Evolutionary conservation across 2,113 vertebrate species (phyloP).

Genomic region (Melanerpes aurifrons): DNA sequence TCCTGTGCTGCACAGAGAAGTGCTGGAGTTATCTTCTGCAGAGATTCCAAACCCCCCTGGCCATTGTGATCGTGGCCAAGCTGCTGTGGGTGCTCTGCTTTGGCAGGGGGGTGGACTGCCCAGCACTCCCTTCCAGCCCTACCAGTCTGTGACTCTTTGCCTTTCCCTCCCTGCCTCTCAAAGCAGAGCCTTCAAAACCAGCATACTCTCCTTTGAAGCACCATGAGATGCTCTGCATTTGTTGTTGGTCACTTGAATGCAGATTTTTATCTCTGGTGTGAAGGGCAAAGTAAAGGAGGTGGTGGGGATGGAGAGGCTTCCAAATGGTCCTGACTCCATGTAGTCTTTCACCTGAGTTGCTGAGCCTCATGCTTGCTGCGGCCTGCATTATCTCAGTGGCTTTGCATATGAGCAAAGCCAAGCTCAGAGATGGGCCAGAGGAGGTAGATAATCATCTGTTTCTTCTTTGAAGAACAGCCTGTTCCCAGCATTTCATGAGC

Average conservation of each 20-base stretch:
- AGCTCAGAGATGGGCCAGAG: neutral
- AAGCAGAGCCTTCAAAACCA: neutral
- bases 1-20: too few species aligned
- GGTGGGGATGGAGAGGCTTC: neutral
- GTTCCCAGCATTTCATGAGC: neutral
- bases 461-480: neutral
- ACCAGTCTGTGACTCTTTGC: neutral
- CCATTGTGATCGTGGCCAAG: too few species aligned
- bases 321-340: neutral
- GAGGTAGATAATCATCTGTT: neutral
- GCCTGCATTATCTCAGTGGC: neutral
- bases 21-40: too few species aligned
- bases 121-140: too few species aligned
- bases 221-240: neutral
- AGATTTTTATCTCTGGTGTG: neutral
- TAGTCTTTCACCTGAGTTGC: neutral
- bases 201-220: rapidly evolving
- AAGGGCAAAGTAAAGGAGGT: neutral
- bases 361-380: neutral
- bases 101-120: too few species aligned
- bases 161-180: neutral
- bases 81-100: too few species aligned
- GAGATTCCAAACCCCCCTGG: too few species aligned
- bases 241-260: rapidly evolving
- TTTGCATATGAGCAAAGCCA: neutral